These are phyloP conservation scores for Rhingia campestris DNA, from an alignment of 2,888 invertebrate genomes.

Conservation along the genomic window DNA sequence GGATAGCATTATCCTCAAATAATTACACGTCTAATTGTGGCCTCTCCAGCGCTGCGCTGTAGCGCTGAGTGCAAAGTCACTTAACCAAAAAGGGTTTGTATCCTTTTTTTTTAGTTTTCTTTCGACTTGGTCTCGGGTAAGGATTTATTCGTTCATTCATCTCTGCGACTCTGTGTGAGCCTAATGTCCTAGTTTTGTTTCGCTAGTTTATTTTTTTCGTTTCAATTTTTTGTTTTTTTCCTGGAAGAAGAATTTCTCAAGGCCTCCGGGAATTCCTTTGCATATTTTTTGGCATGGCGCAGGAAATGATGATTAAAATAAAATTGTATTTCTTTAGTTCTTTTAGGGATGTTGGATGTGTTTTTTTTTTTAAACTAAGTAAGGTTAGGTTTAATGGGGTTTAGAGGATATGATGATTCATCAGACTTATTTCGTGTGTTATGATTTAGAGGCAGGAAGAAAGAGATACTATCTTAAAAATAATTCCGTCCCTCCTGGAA, in stretches of 20 bases:
- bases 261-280: not conserved
- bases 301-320: too few species aligned
- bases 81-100: conserved; percentile 59
- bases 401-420: too few species aligned
- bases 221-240: not conserved
- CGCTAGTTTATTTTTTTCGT: not conserved
- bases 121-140: conserved; percentile 11
- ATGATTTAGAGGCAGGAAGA: too few species aligned
- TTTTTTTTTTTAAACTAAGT: too few species aligned
- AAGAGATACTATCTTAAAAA: too few species aligned
- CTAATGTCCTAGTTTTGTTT: not conserved
- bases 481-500: too few species aligned
- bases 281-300: too few species aligned
- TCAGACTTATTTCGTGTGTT: too few species aligned
- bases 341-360: too few species aligned
- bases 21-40: conserved; percentile 71
- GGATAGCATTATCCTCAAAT: conserved; percentile 68
- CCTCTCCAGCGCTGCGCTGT: conserved; percentile 32
- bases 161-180: not conserved
- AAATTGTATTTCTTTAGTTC: too few species aligned
- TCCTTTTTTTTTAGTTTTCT: conserved; percentile 4
- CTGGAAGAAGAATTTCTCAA: not conserved
- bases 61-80: conserved; percentile 54
- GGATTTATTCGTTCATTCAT: not conserved
- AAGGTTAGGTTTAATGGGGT: too few species aligned